Percentiles rank a stretch among this genome's conserved stretches.
Evolutionary conservation across 1,140 invertebrate genomes (phyloP).

Genomic region (Halictus rubicundus): DNA sequence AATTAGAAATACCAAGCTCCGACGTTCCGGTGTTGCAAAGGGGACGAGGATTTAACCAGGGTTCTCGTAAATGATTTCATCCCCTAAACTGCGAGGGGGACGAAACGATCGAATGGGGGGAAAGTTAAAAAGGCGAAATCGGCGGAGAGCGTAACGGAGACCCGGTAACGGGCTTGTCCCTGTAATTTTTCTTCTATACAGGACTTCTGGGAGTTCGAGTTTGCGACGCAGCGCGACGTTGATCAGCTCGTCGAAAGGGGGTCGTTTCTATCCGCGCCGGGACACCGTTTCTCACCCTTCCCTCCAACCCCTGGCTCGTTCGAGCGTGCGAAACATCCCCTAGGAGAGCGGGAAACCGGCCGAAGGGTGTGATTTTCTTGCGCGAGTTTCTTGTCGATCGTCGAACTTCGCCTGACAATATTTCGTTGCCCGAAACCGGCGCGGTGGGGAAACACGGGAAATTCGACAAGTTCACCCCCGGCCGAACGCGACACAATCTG

Average conservation of each 20-base stretch:
- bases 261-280: neutral
- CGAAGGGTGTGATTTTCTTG: neutral
- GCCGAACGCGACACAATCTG: neutral
- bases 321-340: conserved; percentile 5
- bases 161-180: neutral
- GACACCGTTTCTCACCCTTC: neutral
- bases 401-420: neutral
- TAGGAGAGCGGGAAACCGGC: neutral
- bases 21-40: too few relatives aligned
- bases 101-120: neutral
- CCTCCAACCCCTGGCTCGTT: neutral
- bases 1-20: too few relatives aligned
- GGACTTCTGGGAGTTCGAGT: conserved; percentile 9
- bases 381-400: neutral
- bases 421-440: neutral
- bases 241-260: conserved; percentile 6
- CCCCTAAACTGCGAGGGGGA: neutral
- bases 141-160: neutral
- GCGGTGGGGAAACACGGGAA: too few relatives aligned
- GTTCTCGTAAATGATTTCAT: too few relatives aligned
- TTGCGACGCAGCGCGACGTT: neutral
- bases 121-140: neutral
- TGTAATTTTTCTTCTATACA: conserved; percentile 12
- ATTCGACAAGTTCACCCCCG: too few relatives aligned
- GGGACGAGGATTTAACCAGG: too few relatives aligned